These are phyloP conservation scores for Rhagoletis zephyria DNA, from an alignment of 1,140 invertebrate species.

Conservation along the genomic window DNA sequence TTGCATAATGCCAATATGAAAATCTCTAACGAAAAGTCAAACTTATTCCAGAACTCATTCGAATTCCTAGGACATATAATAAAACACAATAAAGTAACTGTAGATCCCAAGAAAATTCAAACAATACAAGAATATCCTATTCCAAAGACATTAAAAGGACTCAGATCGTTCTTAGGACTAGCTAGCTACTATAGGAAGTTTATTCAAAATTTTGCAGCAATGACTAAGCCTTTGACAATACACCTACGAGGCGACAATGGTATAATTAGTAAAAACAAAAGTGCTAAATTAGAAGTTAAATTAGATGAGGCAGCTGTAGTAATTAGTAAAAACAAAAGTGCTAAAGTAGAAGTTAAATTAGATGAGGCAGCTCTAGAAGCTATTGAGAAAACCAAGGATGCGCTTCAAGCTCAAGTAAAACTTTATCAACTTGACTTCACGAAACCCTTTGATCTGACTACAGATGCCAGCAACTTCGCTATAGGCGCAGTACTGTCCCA, in stretches of 20 bases:
- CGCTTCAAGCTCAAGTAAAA: conserved; percentile 15
- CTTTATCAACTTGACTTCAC: conserved; percentile 25
- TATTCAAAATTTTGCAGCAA: background rate
- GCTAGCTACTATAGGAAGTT: conserved; percentile 6
- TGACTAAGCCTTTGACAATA: background rate
- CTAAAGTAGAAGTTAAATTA: too few relatives aligned
- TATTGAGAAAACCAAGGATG: background rate
- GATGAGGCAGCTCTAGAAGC: too few relatives aligned
- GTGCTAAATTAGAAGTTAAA: too few relatives aligned
- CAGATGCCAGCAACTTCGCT: too few relatives aligned
- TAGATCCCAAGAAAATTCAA: background rate
- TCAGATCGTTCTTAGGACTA: background rate
- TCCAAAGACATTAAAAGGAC: background rate
- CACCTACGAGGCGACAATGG: background rate
- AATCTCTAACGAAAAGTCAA: background rate
- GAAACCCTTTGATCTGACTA: background rate
- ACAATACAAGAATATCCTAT: background rate
- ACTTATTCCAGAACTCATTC: background rate
- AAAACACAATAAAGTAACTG: background rate
- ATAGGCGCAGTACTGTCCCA: too few relatives aligned
- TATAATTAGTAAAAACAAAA: background rate
- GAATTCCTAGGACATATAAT: background rate
- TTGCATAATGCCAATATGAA: background rate
- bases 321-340: too few relatives aligned
- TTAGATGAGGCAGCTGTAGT: too few relatives aligned